Base-by-base conservation (phyloP, 1,140 invertebrate species). In the Hermetia illucens region DNA sequence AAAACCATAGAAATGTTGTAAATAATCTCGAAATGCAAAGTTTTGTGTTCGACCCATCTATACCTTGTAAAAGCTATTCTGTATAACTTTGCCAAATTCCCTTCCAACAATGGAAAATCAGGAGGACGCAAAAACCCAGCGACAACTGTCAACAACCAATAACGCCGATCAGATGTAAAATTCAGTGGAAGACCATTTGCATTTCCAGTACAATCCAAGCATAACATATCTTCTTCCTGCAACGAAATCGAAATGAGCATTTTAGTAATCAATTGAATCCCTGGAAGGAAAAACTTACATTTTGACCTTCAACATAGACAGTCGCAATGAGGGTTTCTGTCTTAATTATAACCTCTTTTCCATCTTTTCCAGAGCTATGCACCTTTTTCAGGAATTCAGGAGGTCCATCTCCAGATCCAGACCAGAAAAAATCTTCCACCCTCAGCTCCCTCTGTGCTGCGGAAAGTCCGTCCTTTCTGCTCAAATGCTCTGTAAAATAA, bases 361-460 rank as follows among this genome's bases (percentile, higher is more conserved):
- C 53, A 21, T 58, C 55, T 22, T 49, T 60, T 4, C 57, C 54
- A n/a, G 51, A 52, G 1, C 52, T 59, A 27, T 55, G 55, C 3
- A 60, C 52, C 17, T 60, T 58, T 39, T 54, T 56, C 1, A 59
- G 31, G 16, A 54, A 58, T 19, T 62, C 58, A 25, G 63, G 66
- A 0, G 71, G 65, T 3, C 79, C 81, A 50, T 85, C 82, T 2
- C 84, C 83, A 0, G 78, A 79, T 1, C 82, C 82, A 0, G 79
- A 84, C 83, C 83, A 87, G 51, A 87, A 81, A 55, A 86, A 87
- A 54, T 86, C 81, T 48, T 86, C 82, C 37, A 86, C 63, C 42
- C 64, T 72, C 44, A 72, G 77, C 50, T 63, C 71, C 40, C 70
- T 66, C 20, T 71, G 64, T 16, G 68, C 58, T 34, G 70, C 57